phyloP scores from a whole-genome alignment of 1,140 invertebrate species.

The Zaprionus taronus region DNA sequence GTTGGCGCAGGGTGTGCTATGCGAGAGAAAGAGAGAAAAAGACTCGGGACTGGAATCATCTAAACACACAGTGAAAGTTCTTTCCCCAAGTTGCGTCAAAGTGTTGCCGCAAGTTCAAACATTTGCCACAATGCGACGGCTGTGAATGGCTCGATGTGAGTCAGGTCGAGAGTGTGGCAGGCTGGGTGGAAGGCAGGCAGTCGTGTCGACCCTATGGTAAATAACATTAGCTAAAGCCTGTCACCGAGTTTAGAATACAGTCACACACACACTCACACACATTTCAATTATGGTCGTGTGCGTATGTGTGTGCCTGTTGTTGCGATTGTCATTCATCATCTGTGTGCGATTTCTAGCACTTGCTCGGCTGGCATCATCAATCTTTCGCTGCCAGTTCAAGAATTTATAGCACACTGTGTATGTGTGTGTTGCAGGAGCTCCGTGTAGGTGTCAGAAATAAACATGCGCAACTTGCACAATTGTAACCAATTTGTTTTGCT shows the following conservation, averaged over 20 bases:
- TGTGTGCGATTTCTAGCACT: constrained; percentile 66
- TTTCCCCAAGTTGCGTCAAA: constrained; percentile 33
- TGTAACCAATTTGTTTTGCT: constrained; percentile 42
- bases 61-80: constrained; percentile 32
- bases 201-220: constrained; percentile 45
- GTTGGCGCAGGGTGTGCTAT: constrained; percentile 12
- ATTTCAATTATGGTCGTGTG: constrained; percentile 34
- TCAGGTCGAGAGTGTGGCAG: background rate
- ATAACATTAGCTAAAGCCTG: constrained; percentile 64
- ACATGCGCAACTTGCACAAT: constrained; percentile 48
- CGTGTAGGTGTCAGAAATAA: constrained; percentile 52
- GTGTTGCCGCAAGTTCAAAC: constrained; percentile 43
- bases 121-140: constrained; percentile 38
- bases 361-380: constrained; percentile 64
- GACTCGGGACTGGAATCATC: background rate
- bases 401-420: constrained; percentile 57
- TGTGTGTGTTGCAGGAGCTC: constrained; percentile 27
- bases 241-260: constrained; percentile 48
- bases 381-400: constrained; percentile 48
- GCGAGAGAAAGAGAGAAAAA: background rate
- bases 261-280: background rate
- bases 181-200: background rate
- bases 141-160: constrained; percentile 19
- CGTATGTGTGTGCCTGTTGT: constrained; percentile 42
- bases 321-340: constrained; percentile 71